Percentiles rank a stretch among this genome's conserved stretches.
These are phyloP conservation scores for Cryptocephalus primarius DNA, from an alignment of 2,888 invertebrate species.

Conservation along the genomic window DNA sequence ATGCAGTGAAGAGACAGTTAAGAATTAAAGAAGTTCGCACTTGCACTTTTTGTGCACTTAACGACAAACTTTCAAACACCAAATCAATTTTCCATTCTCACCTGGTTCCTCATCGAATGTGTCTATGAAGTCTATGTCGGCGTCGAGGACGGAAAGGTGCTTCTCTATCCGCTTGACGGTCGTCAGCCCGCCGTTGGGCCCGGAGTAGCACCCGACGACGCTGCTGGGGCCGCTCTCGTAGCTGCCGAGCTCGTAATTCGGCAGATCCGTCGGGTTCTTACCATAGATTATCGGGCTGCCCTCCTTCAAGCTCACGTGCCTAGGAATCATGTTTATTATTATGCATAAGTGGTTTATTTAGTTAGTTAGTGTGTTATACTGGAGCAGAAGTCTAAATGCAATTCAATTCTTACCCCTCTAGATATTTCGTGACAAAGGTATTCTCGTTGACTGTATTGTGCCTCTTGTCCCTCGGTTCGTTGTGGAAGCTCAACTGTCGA, in stretches of 20 bases:
- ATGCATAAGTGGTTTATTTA: background rate
- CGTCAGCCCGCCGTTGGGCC: conserved; percentile 72
- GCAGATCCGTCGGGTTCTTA: conserved; percentile 61
- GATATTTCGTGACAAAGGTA: conserved; percentile 58
- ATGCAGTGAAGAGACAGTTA: too few species aligned
- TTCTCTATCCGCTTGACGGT: conserved; percentile 56
- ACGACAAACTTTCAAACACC: too few species aligned
- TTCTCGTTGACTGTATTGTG: conserved; percentile 40
- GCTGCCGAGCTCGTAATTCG: conserved; percentile 44
- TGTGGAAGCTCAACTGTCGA: conserved; percentile 57
- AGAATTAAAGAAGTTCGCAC: too few species aligned
- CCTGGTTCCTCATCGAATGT: conserved; percentile 33
- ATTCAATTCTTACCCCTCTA: conserved; percentile 48
- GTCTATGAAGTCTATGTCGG: conserved; percentile 65
- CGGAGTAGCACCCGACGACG: conserved; percentile 64
- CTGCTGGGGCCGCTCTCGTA: conserved; percentile 44
- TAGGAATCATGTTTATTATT: conserved; percentile 18
- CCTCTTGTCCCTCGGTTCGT: conserved; percentile 45
- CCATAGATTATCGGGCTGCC: conserved; percentile 57
- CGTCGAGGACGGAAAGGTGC: conserved; percentile 53
- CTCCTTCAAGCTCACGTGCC: conserved; percentile 28
- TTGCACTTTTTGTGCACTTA: too few species aligned
- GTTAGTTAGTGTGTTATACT: too few species aligned
- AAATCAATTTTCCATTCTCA: too few species aligned
- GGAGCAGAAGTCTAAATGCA: background rate